phyloP scores from a whole-genome alignment of 2,113 vertebrate species.

The Steatornis caripensis region DNA sequence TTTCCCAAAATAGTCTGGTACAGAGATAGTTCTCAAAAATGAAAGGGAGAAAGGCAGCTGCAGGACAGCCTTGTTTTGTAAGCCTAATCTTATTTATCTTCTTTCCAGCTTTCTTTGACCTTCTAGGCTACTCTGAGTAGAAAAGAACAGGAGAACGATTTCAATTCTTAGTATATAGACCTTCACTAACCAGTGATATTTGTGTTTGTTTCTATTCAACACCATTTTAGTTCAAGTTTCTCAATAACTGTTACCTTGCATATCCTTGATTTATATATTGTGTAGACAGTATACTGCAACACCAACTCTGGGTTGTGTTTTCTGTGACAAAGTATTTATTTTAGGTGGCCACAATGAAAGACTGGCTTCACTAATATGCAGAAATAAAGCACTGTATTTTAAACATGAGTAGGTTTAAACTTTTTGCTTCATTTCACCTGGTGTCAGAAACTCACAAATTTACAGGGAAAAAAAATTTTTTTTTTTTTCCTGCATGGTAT shows the following conservation, averaged over 20 bases:
- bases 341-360: background rate
- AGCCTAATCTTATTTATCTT: background rate
- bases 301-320: background rate
- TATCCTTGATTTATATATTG: background rate
- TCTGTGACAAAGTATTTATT: background rate
- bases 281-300: background rate
- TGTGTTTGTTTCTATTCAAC: background rate
- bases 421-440: background rate
- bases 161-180: background rate
- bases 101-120: background rate
- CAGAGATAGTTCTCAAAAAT: background rate
- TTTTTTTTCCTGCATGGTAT: background rate
- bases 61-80: background rate
- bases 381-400: background rate
- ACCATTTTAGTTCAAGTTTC: background rate
- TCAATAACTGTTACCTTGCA: background rate
- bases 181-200: background rate
- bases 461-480: background rate
- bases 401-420: background rate
- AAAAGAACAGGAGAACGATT: background rate
- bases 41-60: background rate
- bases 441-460: background rate
- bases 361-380: background rate
- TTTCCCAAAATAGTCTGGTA: slow-evolving; percentile 36
- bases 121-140: background rate